Percentiles rank a stretch among this genome's conserved stretches.
These are phyloP conservation scores for Onthophagus taurus DNA, from an alignment of 1,140 invertebrate genomes.

Conservation along the genomic window DNA sequence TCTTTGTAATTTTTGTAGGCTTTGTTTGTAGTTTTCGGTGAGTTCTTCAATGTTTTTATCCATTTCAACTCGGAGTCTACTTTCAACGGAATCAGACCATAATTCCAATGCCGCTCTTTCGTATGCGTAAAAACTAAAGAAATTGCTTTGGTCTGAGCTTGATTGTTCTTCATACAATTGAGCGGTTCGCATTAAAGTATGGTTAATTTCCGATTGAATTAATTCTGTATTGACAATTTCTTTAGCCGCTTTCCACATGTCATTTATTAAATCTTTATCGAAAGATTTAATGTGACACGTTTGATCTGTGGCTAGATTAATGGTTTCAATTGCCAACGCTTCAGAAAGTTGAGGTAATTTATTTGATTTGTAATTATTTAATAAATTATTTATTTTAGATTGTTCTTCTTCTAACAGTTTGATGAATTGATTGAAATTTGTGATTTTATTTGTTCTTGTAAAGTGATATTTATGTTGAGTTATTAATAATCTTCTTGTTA, in stretches of 20 bases:
- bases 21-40: slow-evolving; percentile 52
- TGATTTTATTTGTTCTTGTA: slow-evolving; percentile 21
- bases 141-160: slow-evolving; percentile 38
- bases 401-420: slow-evolving; percentile 50
- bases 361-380: slow-evolving; percentile 55
- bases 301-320: slow-evolving; percentile 44
- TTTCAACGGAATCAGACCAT: slow-evolving; percentile 59
- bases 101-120: slow-evolving; percentile 55
- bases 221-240: slow-evolving; percentile 61
- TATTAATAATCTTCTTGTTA: slow-evolving; percentile 41
- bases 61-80: slow-evolving; percentile 56
- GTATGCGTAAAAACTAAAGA: slow-evolving; percentile 47
- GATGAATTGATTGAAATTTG: slow-evolving; percentile 37
- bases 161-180: slow-evolving; percentile 37
- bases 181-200: slow-evolving; percentile 56
- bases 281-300: slow-evolving; percentile 31
- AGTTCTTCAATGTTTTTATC: slow-evolving; percentile 55
- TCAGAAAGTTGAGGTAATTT: slow-evolving; percentile 58
- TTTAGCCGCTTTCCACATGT: slow-evolving; percentile 56
- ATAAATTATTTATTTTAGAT: slow-evolving; percentile 47
- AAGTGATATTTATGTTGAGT: slow-evolving; percentile 21
- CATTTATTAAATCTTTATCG: slow-evolving; percentile 47
- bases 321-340: slow-evolving; percentile 52
- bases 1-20: slow-evolving; percentile 39
- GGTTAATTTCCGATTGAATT: slow-evolving; percentile 61